A percentile compares a stretch with the other conserved stretches of the same genome.
phyloP scores from a whole-genome alignment of 2,113 vertebrate genomes.

The Oreamnos americanus region DNA sequence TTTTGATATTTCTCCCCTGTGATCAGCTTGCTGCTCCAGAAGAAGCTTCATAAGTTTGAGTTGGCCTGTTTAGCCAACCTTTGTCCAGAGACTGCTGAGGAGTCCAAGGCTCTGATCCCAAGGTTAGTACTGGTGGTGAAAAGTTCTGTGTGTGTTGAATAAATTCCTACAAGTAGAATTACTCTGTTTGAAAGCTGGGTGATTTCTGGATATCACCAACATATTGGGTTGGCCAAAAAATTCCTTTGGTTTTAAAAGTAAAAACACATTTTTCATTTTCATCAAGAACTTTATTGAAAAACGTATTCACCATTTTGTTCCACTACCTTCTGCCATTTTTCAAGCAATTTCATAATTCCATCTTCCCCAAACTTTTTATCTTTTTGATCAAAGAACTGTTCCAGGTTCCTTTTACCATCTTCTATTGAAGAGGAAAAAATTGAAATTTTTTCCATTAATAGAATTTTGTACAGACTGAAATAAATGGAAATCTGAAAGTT shows the following conservation, averaged over 20 bases:
- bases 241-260: neutral
- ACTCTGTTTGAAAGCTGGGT: neutral
- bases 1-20: neutral
- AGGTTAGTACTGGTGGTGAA: slow-evolving; percentile 83
- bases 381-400: neutral
- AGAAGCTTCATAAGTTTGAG: slow-evolving; percentile 98
- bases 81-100: slow-evolving; percentile 96
- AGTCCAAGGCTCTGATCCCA: slow-evolving; percentile 96
- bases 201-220: neutral
- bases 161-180: neutral
- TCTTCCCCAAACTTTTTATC: neutral
- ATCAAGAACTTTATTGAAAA: neutral
- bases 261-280: neutral
- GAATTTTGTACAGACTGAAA: neutral
- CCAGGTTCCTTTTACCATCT: neutral
- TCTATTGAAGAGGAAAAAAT: neutral
- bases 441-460: neutral
- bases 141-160: neutral
- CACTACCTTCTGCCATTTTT: neutral
- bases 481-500: neutral
- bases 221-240: neutral
- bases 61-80: slow-evolving; percentile 96
- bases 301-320: neutral
- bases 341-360: neutral
- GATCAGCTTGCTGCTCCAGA: slow-evolving; percentile 93